Percentiles rank a stretch among this genome's conserved stretches.
phyloP scores from a whole-genome alignment of 1,140 invertebrate genomes.

The Brachionus calyciflorus region DNA sequence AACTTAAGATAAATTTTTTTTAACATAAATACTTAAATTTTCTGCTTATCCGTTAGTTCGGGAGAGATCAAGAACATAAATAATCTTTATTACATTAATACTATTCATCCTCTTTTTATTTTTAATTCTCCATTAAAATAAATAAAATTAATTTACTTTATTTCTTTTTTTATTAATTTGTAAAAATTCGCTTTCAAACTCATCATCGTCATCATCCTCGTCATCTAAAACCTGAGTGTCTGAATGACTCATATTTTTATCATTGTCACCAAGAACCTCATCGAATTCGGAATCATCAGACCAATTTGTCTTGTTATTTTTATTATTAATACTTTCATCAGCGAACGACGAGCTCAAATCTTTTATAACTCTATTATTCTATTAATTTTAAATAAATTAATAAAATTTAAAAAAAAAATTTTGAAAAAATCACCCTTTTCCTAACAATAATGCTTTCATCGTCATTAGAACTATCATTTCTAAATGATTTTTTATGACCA shows the following conservation, averaged over 20 bases:
- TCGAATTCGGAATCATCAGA: constrained; percentile 40
- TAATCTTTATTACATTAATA: too few species aligned
- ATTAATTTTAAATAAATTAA: too few species aligned
- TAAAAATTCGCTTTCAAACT: neutral
- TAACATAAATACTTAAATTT: too few species aligned
- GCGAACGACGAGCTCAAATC: neutral
- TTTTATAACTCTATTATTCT: constrained; percentile 3
- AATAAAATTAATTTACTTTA: neutral
- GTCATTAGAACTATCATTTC: neutral
- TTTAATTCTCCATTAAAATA: too few species aligned
- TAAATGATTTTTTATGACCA: constrained; percentile 1
- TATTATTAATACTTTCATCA: neutral
- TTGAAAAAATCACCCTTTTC: neutral
- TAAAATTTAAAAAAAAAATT: neutral
- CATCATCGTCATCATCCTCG: neutral
- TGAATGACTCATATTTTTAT: neutral
- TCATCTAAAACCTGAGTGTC: neutral
- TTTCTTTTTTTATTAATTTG: neutral
- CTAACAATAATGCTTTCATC: constrained; percentile 1
- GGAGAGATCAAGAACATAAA: too few species aligned
- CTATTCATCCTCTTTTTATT: too few species aligned
- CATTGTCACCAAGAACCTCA: constrained; percentile 18
- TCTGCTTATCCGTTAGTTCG: too few species aligned
- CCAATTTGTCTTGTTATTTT: neutral
- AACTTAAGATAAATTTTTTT: too few species aligned